Percentiles rank a stretch among this genome's conserved stretches.
Conservation (phyloP, 2,888 invertebrate genomes). For the Eubasilissa splendida region DNA sequence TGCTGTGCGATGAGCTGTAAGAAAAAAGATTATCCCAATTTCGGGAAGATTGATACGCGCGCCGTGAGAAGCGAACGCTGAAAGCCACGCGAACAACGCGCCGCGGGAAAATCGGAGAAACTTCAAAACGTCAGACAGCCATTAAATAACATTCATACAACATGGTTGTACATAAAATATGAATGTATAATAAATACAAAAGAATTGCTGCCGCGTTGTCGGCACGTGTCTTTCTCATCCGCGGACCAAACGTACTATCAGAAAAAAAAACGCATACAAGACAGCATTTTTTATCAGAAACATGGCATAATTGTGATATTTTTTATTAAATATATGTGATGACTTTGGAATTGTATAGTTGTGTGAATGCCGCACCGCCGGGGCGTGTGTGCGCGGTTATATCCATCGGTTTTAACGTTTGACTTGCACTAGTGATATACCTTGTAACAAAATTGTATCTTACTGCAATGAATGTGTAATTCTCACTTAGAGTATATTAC, state of each 20-base stretch:
- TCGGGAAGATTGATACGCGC: conserved; percentile 16
- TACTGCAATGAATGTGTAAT: no score
- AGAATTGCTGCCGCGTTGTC: neutral
- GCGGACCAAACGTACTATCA: neutral
- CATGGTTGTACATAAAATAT: neutral
- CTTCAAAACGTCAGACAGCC: conserved; percentile 33
- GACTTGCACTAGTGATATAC: no score
- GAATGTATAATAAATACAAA: neutral
- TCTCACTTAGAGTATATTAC: no score
- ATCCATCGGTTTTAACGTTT: no score
- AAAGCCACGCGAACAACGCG: neutral
- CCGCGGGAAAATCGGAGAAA: conserved; percentile 24
- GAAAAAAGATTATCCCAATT: conserved; percentile 21
- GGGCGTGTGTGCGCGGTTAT: no score
- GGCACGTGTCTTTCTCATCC: neutral
- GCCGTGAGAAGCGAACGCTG: conserved; percentile 7
- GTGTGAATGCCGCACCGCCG: no score
- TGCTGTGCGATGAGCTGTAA: neutral
- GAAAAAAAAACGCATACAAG: neutral
- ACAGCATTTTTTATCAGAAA: no score
- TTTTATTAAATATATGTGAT: no score
- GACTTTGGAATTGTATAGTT: no score
- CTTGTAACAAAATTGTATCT: no score
- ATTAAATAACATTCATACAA: conserved; percentile 37
- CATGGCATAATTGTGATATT: no score